Percentiles rank a stretch among this genome's conserved stretches.
phyloP scores from a whole-genome alignment of 2,888 invertebrate species.

The Netelia virgata region DNA sequence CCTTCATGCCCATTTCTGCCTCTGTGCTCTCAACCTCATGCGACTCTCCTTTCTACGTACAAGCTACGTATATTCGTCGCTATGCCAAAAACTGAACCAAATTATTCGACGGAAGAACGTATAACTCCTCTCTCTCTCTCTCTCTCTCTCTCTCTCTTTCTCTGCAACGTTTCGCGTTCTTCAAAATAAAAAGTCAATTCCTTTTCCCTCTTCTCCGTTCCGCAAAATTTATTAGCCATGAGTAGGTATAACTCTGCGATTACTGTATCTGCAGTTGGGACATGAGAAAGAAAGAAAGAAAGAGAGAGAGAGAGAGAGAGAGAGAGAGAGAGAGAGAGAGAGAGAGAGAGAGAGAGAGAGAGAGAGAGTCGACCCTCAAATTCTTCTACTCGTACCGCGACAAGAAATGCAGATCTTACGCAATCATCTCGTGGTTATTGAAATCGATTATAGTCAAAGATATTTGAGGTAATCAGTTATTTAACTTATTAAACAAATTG shows the following conservation, averaged over 20 bases:
- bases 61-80: not conserved
- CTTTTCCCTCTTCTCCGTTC: slow-evolving; percentile 22
- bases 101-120: slow-evolving; percentile 51
- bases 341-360: slow-evolving; percentile 13
- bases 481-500: not conserved
- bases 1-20: slow-evolving; percentile 45
- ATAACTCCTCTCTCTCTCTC: not conserved
- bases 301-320: not conserved
- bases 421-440: slow-evolving; percentile 17
- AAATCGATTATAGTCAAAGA: not conserved
- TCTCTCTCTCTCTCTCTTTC: not conserved
- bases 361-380: not conserved
- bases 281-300: not conserved
- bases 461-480: not conserved
- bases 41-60: slow-evolving; percentile 7
- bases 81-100: slow-evolving; percentile 49
- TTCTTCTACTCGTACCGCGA: slow-evolving; percentile 33
- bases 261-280: slow-evolving; percentile 31
- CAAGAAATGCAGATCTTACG: slow-evolving; percentile 23
- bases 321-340: slow-evolving; percentile 13
- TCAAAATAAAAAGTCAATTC: slow-evolving; percentile 30
- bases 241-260: slow-evolving; percentile 29
- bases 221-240: slow-evolving; percentile 50
- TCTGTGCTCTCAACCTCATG: slow-evolving; percentile 19
- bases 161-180: not conserved